A percentile compares a stretch with the other conserved stretches of the same genome.
Conservation (phyloP, 2,113 vertebrate species). For the Cisticola juncidis region DNA sequence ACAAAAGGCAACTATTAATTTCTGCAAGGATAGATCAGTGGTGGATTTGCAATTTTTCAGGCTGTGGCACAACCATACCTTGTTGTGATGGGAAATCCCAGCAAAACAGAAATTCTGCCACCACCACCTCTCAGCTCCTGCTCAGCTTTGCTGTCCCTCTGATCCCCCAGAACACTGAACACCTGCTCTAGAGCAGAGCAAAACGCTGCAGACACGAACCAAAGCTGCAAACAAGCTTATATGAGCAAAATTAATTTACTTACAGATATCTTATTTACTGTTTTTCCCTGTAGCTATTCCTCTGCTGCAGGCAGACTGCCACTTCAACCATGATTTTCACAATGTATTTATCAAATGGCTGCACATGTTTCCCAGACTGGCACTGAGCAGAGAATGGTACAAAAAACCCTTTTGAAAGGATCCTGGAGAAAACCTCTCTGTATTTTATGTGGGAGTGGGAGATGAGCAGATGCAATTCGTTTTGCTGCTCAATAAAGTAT, state of each 20-base stretch:
- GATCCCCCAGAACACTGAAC: not conserved
- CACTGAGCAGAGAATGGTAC: not conserved
- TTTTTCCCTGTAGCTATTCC: not conserved
- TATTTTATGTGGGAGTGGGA: not conserved
- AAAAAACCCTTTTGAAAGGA: not conserved
- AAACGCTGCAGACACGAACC: not conserved
- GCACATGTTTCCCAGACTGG: not conserved
- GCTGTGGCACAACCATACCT: not conserved
- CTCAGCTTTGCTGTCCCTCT: not conserved
- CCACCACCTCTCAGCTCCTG: not conserved
- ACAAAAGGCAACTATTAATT: not conserved
- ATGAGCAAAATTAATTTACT: conserved; percentile 38
- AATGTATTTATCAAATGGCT: not conserved
- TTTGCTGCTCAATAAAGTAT: not conserved
- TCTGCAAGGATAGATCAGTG: not conserved
- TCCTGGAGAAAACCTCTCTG: not conserved
- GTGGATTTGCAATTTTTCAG: not conserved
- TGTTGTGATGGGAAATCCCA: not conserved
- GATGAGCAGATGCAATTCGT: not conserved
- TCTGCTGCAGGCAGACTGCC: not conserved
- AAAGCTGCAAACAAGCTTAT: conserved; percentile 31
- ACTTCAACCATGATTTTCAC: not conserved
- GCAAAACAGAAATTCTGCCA: not conserved
- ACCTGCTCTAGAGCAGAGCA: not conserved
- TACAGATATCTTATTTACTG: not conserved